Percentiles rank a stretch among this genome's conserved stretches.
Conservation (phyloP, 2,113 vertebrate species). For the Larimichthys crocea region DNA sequence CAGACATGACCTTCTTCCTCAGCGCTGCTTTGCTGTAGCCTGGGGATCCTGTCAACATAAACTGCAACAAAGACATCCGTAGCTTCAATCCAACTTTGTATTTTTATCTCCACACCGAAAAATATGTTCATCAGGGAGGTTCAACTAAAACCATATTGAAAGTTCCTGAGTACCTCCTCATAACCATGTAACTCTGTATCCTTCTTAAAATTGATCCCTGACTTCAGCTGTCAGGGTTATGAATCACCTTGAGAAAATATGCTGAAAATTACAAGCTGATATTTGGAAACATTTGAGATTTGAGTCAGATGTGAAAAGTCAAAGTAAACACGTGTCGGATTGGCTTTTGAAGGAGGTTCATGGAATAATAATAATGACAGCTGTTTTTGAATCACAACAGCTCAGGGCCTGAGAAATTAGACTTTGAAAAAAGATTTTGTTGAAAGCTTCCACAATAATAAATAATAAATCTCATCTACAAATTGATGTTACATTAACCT, state of each 20-base stretch:
- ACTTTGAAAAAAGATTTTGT: neutral
- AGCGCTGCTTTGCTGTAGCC: slow-evolving; percentile 29
- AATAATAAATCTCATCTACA: slow-evolving; percentile 11
- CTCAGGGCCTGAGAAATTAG: neutral
- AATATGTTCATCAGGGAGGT: slow-evolving; percentile 34
- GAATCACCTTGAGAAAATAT: slow-evolving; percentile 11
- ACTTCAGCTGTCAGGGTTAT: slow-evolving; percentile 26
- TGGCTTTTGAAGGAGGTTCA: slow-evolving; percentile 18
- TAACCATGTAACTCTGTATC: slow-evolving; percentile 29
- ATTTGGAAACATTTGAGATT: slow-evolving; percentile 11
- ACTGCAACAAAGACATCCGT: slow-evolving; percentile 45
- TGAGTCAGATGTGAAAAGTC: slow-evolving; percentile 22
- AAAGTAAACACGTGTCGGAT: slow-evolving; percentile 19
- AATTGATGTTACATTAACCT: neutral
- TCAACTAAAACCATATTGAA: neutral
- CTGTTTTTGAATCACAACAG: slow-evolving; percentile 1
- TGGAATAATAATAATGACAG: slow-evolving; percentile 3
- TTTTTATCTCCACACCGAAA: slow-evolving; percentile 36
- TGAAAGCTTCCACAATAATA: neutral
- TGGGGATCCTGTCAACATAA: slow-evolving; percentile 57
- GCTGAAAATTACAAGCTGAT: neutral
- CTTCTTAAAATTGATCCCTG: neutral
- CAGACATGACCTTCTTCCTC: slow-evolving; percentile 59
- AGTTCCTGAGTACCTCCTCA: neutral
- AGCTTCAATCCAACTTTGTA: slow-evolving; percentile 42